Conservation (phyloP, 2,797 vertebrate species). For the Geotrypetes seraphini region DNA sequence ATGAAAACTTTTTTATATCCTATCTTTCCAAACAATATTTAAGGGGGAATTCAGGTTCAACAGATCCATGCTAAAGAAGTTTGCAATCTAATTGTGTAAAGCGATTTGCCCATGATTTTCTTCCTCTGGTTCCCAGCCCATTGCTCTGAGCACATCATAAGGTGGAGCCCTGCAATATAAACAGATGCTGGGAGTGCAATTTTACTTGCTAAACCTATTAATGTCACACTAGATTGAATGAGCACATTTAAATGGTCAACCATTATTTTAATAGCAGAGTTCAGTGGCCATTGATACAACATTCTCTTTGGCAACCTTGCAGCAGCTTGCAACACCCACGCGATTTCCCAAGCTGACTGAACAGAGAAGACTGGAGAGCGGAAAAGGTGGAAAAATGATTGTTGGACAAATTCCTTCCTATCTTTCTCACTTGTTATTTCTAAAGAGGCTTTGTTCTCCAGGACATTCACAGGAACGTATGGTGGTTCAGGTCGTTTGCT, state of each 20-base stretch:
- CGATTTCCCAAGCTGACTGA: conserved; percentile 5
- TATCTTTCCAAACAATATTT: too few species aligned
- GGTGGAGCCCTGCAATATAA: not conserved
- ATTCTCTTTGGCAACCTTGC: not conserved
- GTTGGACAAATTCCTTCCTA: conserved; percentile 15
- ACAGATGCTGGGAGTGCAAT: not conserved
- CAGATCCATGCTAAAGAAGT: too few species aligned
- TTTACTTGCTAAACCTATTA: too few species aligned
- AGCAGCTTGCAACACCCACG: conserved; percentile 6
- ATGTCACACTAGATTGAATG: not conserved
- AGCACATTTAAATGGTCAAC: too few species aligned
- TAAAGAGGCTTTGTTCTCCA: not conserved
- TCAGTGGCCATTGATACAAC: not conserved
- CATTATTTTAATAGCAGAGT: too few species aligned
- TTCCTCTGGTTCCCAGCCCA: too few species aligned
- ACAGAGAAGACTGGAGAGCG: not conserved
- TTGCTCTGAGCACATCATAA: too few species aligned
- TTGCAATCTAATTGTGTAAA: too few species aligned
- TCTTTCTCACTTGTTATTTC: conserved; percentile 5
- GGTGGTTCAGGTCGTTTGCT: not conserved
- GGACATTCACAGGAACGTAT: not conserved
- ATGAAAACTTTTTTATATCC: too few species aligned
- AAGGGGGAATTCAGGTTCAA: too few species aligned
- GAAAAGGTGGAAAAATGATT: conserved; percentile 1
- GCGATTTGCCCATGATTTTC: too few species aligned